Percentiles rank a stretch among this genome's conserved stretches.
These are phyloP conservation scores for Pharmacophagus antenor DNA, from an alignment of 2,888 invertebrate genomes.

Conservation along the genomic window DNA sequence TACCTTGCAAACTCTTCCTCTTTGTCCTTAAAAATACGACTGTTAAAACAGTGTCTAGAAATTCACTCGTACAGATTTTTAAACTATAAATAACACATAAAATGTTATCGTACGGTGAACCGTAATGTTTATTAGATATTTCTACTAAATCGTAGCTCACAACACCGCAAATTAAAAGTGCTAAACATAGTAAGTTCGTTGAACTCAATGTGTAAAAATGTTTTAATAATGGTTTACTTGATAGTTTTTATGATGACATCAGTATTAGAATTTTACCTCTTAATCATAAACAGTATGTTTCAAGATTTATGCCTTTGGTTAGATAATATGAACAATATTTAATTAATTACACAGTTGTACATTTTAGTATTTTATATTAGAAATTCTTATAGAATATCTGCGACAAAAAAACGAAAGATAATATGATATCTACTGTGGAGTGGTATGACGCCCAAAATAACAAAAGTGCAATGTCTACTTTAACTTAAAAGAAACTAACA, in stretches of 20 bases:
- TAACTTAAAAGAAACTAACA: neutral
- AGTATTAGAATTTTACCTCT: slow-evolving; percentile 5
- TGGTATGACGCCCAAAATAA: neutral
- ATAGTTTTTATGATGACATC: slow-evolving; percentile 15
- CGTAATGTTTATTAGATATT: slow-evolving; percentile 62
- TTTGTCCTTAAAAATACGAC: too few relatives aligned
- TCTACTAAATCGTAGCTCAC: slow-evolving; percentile 49
- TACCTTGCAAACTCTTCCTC: too few relatives aligned
- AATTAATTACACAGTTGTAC: neutral
- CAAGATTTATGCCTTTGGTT: slow-evolving; percentile 7
- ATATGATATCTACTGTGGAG: neutral
- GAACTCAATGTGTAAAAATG: slow-evolving; percentile 43
- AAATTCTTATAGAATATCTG: neutral
- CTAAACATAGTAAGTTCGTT: slow-evolving; percentile 50
- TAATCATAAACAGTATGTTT: neutral
- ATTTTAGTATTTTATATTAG: neutral
- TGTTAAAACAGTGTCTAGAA: too few relatives aligned
- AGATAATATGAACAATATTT: neutral
- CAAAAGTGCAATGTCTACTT: neutral
- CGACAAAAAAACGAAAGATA: neutral
- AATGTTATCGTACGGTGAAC: slow-evolving; percentile 33
- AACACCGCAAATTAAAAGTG: slow-evolving; percentile 39
- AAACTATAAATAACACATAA: too few relatives aligned
- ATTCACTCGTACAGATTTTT: too few relatives aligned
- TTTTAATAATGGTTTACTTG: slow-evolving; percentile 13